Base-by-base conservation (phyloP, 1,140 invertebrate genomes). In the Drosophila kohkoa region DNA sequence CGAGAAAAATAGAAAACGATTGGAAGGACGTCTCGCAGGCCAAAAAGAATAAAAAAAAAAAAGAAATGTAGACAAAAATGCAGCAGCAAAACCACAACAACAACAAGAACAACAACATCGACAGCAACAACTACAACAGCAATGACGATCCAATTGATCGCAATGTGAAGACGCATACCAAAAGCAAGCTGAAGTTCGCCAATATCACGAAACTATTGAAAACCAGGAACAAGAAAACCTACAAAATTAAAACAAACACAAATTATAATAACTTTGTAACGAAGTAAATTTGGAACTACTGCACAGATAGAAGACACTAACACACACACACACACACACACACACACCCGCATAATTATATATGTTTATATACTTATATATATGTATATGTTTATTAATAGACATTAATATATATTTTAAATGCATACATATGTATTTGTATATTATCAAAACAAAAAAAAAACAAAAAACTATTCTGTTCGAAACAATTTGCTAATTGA, bases 391-490 rank as follows among this genome's bases (percentile, higher is more conserved):
- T 46, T 3, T 55, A 32, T 49, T 30, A 32, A 30, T 43, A 48
- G 20, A 25, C 20, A 25, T 25, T 25, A 10, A 48, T 66, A 49
- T 49, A 6, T 45, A 32, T 49, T 30, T 16, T 43, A 48, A 10
- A 48, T 66, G 35, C 35, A 38, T 38, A 38, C 35, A 59, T 49
- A 59, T 38, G 8, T 60, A 16, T 41, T 43, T 69, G 35, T 69
- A 69, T 52, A 45, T 69, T 30, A 60, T 51, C 13, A 16, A 68
- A 60, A n/a, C n/a, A 51, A 63, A 63, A 52, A 15, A 68, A 60
- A 54, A 63, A 52, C n/a, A 60, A 51, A 62, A 38, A 35, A 16
- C 28, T 8, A 66, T 72, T 57, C 65, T 66, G 69, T 66, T 52
- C 7, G 10, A 38, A 38, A 58, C 55, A 59, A 51, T 41, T 20